Conservation (phyloP, 2,888 invertebrate species). For the Himalopsyche anomala region DNA sequence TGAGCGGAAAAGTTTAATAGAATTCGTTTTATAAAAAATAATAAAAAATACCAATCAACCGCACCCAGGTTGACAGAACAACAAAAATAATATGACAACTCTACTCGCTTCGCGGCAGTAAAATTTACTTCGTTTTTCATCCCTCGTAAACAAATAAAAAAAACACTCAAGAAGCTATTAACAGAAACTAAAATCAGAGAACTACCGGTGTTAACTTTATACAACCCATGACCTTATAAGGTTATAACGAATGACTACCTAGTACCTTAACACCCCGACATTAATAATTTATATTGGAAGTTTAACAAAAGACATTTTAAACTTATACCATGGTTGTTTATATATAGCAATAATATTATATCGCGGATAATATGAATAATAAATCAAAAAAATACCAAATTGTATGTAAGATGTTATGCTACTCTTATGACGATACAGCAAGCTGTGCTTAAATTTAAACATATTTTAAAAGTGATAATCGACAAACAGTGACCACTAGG, state of each 20-base stretch:
- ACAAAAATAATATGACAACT: no score
- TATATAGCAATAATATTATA: no score
- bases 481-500: conserved; percentile 39
- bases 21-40: no score
- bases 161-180: conserved; percentile 19
- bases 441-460: not conserved
- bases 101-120: no score
- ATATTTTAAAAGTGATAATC: conserved; percentile 38
- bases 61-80: no score
- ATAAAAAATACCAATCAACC: no score
- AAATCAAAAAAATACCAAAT: no score
- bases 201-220: conserved; percentile 23
- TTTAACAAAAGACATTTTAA: no score
- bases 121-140: conserved; percentile 14
- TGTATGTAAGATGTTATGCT: no score
- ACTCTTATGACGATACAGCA: not conserved
- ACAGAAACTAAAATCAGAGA: conserved; percentile 35
- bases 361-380: no score
- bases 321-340: no score
- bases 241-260: not conserved
- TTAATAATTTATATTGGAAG: not conserved
- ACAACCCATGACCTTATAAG: not conserved
- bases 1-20: no score
- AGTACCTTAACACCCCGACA: not conserved
- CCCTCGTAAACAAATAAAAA: not conserved